phyloP scores from a whole-genome alignment of 1,140 invertebrate species.

The Eriocheir sinensis region DNA sequence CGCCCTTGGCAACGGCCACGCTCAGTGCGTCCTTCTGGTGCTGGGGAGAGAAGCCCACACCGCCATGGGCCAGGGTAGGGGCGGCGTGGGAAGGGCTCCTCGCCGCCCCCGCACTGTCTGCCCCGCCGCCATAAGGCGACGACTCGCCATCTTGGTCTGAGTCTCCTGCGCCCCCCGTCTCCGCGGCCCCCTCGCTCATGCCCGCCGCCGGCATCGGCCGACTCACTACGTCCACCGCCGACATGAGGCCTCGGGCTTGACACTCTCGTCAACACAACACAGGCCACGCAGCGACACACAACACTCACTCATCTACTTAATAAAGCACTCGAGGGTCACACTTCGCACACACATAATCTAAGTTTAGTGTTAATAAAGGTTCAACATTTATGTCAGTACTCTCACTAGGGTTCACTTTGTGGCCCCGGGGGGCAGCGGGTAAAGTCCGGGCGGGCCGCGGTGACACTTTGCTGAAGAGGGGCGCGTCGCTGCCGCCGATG shows the following conservation, averaged over 20 bases:
- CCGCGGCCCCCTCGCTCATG: background rate
- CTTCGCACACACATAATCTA: background rate
- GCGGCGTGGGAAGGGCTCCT: background rate
- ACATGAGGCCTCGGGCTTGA: background rate
- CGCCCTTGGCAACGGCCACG: background rate
- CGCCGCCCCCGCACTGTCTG: background rate
- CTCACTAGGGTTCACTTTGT: background rate
- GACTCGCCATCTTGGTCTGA: conserved; percentile 55
- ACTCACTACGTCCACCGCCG: conserved; percentile 1
- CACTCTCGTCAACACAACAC: background rate
- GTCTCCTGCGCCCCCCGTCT: background rate
- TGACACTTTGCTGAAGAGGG: background rate
- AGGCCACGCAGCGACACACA: background rate
- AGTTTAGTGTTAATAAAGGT: conserved; percentile 38
- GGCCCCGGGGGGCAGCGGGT: background rate
- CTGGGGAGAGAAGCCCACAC: background rate
- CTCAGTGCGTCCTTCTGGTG: background rate
- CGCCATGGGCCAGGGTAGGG: background rate
- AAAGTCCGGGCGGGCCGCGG: background rate
- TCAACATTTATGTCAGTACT: background rate
- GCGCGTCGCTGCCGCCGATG: background rate
- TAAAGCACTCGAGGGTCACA: background rate
- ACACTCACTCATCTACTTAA: background rate
- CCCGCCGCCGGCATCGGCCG: background rate
- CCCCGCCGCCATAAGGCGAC: background rate